Base-by-base conservation (phyloP, 2,888 invertebrate genomes). In the Phengaris alcon region DNA sequence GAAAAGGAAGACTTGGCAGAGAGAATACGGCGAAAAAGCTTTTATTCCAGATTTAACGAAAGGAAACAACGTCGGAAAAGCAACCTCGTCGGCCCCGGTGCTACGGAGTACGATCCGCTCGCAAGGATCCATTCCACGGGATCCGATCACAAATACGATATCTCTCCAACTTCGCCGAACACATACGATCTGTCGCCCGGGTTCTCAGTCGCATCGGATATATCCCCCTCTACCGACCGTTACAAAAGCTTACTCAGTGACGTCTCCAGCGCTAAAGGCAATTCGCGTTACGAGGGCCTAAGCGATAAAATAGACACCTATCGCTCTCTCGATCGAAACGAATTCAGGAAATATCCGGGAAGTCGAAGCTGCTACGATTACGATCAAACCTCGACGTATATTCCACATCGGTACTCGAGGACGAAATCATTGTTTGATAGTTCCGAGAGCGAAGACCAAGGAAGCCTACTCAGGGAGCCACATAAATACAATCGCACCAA, bases 21-120 rank as follows among this genome's bases (percentile, higher is more conserved):
- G 84, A 94, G 98, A 82, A 98, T 98, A 82, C 94, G 97, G 81
- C 94, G 98, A 54, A 97, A 97, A 86, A 98, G 98, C 86, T 98
- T 97, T 89, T 98, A 97, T 85, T 95, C 97, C 13, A 94, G 98
- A 80, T 98, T 98, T 86, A 98, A 98, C 85, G 97, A 97, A 84
- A 96, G 97, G 85, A 96, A 96, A 82, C 95, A 95, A 79, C 94
- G 95, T 77, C 94, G 96, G 79, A 96, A 96, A 83, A 95, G 95
- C 82, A 96, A 94, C 81, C 89, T 96, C 79, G 95, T 95, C 10
- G 95, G 95, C 22, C 95, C 95, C 8, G 92, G 94, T 69, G 94
- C 95, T 10, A 86, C 93, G 4, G 95, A 95, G 78, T 95, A 95
- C 80, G 93, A 93, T 78, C 93, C 94, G 3, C 79, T 93, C 73